Percentiles rank a stretch among this genome's conserved stretches.
Conservation (phyloP, 2,797 vertebrate genomes). For the Euthynnus affinis region DNA sequence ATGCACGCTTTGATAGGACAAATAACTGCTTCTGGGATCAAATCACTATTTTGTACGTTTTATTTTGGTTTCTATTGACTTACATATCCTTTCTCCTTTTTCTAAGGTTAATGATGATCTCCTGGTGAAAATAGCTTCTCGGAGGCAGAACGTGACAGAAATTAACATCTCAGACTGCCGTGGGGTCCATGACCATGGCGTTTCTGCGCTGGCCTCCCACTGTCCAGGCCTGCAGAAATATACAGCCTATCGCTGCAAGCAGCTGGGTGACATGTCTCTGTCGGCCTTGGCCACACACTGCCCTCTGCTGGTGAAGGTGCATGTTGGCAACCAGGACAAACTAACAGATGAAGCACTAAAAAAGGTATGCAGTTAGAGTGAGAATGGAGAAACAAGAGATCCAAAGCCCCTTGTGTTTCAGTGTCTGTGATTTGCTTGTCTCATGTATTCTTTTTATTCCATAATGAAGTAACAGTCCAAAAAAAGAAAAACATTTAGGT, state of each 20-base stretch:
- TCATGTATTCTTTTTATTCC: neutral
- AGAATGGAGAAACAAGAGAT: neutral
- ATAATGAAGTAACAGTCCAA: neutral
- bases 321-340: constrained; percentile 98
- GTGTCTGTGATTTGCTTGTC: neutral
- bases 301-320: constrained; percentile 96
- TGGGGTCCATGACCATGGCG: constrained; percentile 94
- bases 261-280: constrained; percentile 95
- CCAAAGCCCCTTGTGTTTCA: neutral
- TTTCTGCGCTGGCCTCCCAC: constrained; percentile 92
- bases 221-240: constrained; percentile 95
- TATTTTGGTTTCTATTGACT: constrained; percentile 1
- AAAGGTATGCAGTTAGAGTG: constrained; percentile 85
- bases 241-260: constrained; percentile 97
- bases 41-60: neutral
- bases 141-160: constrained; percentile 97
- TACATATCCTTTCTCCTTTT: neutral
- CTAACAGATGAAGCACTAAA: constrained; percentile 94
- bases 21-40: neutral
- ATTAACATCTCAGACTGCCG: constrained; percentile 98
- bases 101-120: constrained; percentile 94
- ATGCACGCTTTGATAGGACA: neutral
- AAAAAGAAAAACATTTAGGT: neutral
- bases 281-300: constrained; percentile 93
- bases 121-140: constrained; percentile 95